These are phyloP conservation scores for Vanacampus margaritifer DNA, from an alignment of 2,113 vertebrate species.

Conservation along the genomic window DNA sequence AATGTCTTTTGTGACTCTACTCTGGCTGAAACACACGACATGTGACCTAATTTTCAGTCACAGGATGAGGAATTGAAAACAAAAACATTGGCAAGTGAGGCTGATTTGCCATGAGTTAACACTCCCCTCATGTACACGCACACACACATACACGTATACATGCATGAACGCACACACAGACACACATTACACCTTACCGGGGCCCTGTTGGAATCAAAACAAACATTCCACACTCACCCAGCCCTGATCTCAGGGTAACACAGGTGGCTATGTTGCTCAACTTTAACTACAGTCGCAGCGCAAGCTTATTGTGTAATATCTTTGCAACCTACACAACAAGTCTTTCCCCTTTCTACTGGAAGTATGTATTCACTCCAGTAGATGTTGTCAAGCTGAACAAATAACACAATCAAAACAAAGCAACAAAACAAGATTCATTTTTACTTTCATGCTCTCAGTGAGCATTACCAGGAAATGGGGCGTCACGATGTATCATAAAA, in stretches of 20 bases:
- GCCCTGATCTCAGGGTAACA: conserved; percentile 36
- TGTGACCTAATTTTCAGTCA: conserved; percentile 60
- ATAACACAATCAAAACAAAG: neutral
- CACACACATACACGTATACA: conserved; percentile 1
- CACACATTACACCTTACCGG: neutral
- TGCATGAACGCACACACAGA: neutral
- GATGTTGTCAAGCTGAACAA: neutral
- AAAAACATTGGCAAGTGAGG: conserved; percentile 54
- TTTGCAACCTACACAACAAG: conserved; percentile 9
- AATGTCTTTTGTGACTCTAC: conserved; percentile 7
- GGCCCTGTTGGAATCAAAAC: conserved; percentile 38
- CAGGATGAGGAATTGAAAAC: conserved; percentile 56
- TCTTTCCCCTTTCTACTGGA: neutral
- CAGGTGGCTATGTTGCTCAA: conserved; percentile 47
- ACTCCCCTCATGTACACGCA: conserved; percentile 17
- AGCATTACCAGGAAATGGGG: conserved; percentile 14
- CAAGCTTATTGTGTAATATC: conserved; percentile 51
- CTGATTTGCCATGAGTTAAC: conserved; percentile 31
- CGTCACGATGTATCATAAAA: conserved; percentile 15
- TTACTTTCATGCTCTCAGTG: neutral
- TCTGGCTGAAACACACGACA: conserved; percentile 26
- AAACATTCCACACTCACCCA: conserved; percentile 42
- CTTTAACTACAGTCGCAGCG: conserved; percentile 29
- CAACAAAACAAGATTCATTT: neutral
- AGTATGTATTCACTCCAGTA: neutral